phyloP scores from a whole-genome alignment of 2,888 invertebrate species.

The Poecilobothrus nobilitatus region DNA sequence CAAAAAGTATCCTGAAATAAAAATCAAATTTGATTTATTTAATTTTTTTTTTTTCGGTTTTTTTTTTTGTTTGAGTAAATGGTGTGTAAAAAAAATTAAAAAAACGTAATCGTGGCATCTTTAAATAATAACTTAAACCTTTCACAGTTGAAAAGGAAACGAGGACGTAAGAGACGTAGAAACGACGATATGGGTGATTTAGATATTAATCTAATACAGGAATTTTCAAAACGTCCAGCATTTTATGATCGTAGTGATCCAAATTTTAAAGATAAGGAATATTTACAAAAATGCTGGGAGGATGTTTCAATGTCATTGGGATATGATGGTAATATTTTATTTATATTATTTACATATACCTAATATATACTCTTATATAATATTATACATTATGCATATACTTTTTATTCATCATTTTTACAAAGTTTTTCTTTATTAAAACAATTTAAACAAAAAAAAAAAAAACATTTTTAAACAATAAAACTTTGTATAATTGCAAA shows the following conservation, averaged over 20 bases:
- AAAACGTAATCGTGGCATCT: conserved; percentile 15
- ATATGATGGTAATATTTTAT: conserved; percentile 37
- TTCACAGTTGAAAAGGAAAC: conserved; percentile 19
- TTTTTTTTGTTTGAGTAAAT: neutral
- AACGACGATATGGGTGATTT: conserved; percentile 40
- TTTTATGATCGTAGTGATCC: conserved; percentile 40
- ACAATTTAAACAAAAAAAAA: too few relatives aligned
- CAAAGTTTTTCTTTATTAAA: too few relatives aligned
- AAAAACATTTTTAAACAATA: too few relatives aligned
- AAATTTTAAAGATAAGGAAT: conserved; percentile 40
- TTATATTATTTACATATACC: neutral
- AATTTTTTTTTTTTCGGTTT: neutral
- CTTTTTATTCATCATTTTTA: too few relatives aligned
- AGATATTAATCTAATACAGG: conserved; percentile 37
- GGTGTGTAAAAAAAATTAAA: conserved; percentile 8
- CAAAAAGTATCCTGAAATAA: neutral
- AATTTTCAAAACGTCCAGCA: conserved; percentile 38
- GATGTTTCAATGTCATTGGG: conserved; percentile 41
- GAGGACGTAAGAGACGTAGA: conserved; percentile 34
- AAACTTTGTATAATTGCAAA: too few relatives aligned
- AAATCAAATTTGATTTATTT: neutral
- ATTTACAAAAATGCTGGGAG: conserved; percentile 38
- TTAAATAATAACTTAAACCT: conserved; percentile 9
- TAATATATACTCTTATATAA: neutral
- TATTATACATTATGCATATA: too few relatives aligned